Conservation (phyloP, 2,113 vertebrate species). For the Siniperca knerii region DNA sequence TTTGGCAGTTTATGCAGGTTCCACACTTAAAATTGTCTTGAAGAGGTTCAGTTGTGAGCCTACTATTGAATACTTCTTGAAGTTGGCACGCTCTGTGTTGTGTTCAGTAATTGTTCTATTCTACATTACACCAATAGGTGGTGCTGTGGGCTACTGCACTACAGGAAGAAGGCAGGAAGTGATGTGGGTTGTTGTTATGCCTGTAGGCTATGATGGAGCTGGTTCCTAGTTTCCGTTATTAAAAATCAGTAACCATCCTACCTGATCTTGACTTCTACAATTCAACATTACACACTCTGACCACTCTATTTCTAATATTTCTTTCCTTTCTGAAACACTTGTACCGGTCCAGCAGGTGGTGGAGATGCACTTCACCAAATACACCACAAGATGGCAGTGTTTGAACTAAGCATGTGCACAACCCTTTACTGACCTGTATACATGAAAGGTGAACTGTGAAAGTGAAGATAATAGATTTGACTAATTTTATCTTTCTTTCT, state of each 20-base stretch:
- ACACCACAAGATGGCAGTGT: conserved; percentile 36
- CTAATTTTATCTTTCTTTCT: background rate
- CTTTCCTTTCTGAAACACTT: background rate
- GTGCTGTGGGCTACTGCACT: no score
- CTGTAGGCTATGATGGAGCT: no score
- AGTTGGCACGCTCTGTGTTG: no score
- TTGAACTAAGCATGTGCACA: background rate
- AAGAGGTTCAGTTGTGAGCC: background rate
- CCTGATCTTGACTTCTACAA: no score
- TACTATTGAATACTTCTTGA: no score
- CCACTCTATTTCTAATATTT: background rate
- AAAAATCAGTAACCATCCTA: no score
- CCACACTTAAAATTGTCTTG: background rate
- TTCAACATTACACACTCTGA: no score
- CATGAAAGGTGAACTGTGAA: background rate
- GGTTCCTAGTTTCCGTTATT: no score
- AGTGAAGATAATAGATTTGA: background rate
- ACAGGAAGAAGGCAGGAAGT: no score
- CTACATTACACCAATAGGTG: no score
- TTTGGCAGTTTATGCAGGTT: background rate
- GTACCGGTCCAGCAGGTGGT: background rate
- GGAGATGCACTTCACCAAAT: conserved; percentile 1
- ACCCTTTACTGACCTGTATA: background rate
- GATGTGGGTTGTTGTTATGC: no score
- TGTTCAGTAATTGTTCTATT: no score